phyloP scores from a whole-genome alignment of 2,113 vertebrate genomes.

The Promerops cafer region DNA sequence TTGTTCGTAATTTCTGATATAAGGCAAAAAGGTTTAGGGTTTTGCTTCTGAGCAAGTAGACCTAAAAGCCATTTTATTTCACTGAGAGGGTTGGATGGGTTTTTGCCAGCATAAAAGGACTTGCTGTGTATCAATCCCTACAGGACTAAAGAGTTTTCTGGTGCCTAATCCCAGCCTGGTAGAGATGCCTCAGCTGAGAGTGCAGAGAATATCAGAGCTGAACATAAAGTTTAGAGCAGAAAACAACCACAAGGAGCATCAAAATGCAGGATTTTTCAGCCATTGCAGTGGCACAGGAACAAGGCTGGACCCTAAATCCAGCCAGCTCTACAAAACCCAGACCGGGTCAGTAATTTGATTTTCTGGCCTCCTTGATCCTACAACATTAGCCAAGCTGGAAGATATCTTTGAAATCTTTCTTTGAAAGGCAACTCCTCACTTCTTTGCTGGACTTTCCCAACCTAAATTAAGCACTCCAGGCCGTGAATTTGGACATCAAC shows the following conservation, averaged over 20 bases:
- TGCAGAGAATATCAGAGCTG: background rate
- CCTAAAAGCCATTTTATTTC: background rate
- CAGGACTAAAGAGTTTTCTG: background rate
- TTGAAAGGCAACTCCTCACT: background rate
- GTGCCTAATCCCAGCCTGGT: background rate
- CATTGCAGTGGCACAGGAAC: background rate
- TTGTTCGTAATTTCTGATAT: background rate
- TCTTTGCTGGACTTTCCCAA: background rate
- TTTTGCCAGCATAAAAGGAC: background rate
- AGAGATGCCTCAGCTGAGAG: background rate
- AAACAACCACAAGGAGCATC: background rate
- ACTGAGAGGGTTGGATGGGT: background rate
- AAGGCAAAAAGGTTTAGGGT: background rate
- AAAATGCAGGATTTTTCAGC: background rate
- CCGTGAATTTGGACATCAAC: background rate
- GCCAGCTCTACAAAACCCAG: background rate
- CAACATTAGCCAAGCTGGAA: background rate
- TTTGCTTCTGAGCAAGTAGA: background rate
- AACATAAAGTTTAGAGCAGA: background rate
- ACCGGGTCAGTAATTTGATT: background rate
- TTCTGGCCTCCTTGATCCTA: background rate
- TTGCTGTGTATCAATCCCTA: background rate
- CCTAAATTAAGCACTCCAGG: background rate
- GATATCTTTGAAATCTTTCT: too few relatives aligned
- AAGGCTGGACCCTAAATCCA: background rate